These are phyloP conservation scores for Zaprionus obscuricornis DNA, from an alignment of 2,888 invertebrate genomes.

Conservation along the genomic window DNA sequence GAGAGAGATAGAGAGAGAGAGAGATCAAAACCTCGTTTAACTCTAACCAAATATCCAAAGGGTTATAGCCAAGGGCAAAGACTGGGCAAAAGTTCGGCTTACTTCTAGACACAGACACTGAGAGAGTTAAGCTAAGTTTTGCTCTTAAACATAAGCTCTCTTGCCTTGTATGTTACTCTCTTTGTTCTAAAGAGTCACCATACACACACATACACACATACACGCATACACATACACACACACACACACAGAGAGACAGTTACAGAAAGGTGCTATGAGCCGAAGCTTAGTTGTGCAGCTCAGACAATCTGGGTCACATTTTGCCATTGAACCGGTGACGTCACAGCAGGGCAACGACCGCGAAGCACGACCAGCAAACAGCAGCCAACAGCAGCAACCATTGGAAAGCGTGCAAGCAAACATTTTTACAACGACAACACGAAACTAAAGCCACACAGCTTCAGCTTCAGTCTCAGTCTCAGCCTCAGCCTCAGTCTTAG, in stretches of 20 bases:
- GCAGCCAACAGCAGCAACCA: conserved; percentile 56
- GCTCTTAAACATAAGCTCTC: conserved; percentile 33
- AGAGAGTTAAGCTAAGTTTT: conserved; percentile 16
- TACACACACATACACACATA: conserved; percentile 30
- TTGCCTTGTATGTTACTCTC: conserved; percentile 35
- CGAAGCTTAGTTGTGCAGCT: conserved; percentile 79
- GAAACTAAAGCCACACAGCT: conserved; percentile 44
- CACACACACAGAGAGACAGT: conserved; percentile 7
- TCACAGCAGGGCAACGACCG: conserved; percentile 83
- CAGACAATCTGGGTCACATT: conserved; percentile 84
- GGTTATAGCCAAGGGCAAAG: conserved; percentile 65
- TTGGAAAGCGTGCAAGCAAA: conserved; percentile 78
- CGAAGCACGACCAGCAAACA: conserved; percentile 74
- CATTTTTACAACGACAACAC: conserved; percentile 75
- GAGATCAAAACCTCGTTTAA: conserved; percentile 18
- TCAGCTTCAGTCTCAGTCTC: conserved; percentile 38
- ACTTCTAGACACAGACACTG: too few relatives aligned
- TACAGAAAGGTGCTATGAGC: conserved; percentile 43
- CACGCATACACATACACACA: conserved; percentile 20
- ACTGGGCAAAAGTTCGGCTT: conserved; percentile 29
- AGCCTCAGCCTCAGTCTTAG: conserved; percentile 19
- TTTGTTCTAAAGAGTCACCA: conserved; percentile 62
- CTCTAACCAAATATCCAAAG: conserved; percentile 42
- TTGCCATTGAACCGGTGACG: conserved; percentile 84
- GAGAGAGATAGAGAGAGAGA: conserved; percentile 11